Conservation (phyloP, 2,888 invertebrate genomes). For the Drosophila nigritarsus region DNA sequence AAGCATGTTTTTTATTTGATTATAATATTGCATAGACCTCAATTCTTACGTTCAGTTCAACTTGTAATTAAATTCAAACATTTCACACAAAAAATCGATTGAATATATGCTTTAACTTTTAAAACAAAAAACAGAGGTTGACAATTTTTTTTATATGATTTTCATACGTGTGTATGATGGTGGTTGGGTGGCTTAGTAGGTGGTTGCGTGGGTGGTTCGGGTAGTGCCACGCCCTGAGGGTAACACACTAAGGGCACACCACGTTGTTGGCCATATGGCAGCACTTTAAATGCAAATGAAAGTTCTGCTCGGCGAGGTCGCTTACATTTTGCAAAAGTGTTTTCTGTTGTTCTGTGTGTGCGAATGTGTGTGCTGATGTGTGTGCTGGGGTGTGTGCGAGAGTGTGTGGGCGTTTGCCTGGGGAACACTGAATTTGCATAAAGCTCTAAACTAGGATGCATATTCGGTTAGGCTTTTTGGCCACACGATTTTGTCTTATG, state of each 20-base stretch:
- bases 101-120: constrained; percentile 8
- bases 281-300: constrained; percentile 80
- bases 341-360: constrained; percentile 41
- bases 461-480: constrained; percentile 76
- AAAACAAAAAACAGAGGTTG: constrained; percentile 7
- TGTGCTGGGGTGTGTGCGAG: constrained; percentile 1
- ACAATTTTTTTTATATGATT: constrained; percentile 25
- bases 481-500: constrained; percentile 58
- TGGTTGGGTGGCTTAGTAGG: background rate
- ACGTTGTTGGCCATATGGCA: constrained; percentile 74
- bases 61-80: constrained; percentile 18
- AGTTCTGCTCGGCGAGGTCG: constrained; percentile 76
- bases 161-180: constrained; percentile 8
- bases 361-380: background rate
- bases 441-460: constrained; percentile 70
- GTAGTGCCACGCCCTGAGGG: constrained; percentile 41
- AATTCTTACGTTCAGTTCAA: background rate
- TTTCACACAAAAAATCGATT: background rate
- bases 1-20: too few species aligned
- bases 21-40: background rate
- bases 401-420: constrained; percentile 27
- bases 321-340: constrained; percentile 70
- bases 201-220: background rate
- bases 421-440: constrained; percentile 67
- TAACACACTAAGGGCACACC: constrained; percentile 44